phyloP scores from a whole-genome alignment of 2,797 vertebrate species.

The Enteromius thamalakanensis region DNA sequence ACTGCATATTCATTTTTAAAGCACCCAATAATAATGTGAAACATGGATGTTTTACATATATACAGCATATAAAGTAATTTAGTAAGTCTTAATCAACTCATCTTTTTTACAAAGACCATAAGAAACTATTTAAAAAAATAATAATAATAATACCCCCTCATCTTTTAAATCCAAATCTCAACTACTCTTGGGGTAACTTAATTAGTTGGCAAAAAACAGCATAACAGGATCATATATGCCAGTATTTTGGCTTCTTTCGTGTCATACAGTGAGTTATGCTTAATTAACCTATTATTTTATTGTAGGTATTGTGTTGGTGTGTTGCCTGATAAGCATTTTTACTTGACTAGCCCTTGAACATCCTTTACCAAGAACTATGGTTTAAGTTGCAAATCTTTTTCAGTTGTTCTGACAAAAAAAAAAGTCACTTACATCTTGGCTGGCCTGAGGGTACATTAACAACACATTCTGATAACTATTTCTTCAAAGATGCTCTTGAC shows the following conservation, averaged over 20 bases:
- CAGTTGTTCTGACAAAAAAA: background rate
- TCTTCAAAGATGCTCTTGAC: conserved; percentile 22
- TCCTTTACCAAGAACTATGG: background rate
- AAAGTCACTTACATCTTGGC: background rate
- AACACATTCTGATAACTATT: background rate
- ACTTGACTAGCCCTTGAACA: background rate
- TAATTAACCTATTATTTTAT: background rate
- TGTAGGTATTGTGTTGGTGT: no score
- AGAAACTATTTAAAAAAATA: background rate
- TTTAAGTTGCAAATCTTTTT: background rate
- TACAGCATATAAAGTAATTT: background rate
- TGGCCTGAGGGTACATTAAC: background rate
- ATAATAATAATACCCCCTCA: no score
- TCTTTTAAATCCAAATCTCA: no score
- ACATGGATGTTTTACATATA: background rate
- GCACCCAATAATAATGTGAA: background rate
- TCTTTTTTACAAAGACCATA: background rate
- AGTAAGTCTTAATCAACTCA: background rate
- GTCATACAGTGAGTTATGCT: background rate
- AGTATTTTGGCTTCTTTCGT: background rate
- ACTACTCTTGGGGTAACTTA: background rate
- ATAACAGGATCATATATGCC: background rate
- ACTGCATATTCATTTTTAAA: background rate
- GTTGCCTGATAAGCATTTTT: background rate
- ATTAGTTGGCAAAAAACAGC: background rate